Percentiles rank a stretch among this genome's conserved stretches.
Evolutionary conservation across 2,888 invertebrate species (phyloP).

Genomic region (Agyllia agylla): DNA sequence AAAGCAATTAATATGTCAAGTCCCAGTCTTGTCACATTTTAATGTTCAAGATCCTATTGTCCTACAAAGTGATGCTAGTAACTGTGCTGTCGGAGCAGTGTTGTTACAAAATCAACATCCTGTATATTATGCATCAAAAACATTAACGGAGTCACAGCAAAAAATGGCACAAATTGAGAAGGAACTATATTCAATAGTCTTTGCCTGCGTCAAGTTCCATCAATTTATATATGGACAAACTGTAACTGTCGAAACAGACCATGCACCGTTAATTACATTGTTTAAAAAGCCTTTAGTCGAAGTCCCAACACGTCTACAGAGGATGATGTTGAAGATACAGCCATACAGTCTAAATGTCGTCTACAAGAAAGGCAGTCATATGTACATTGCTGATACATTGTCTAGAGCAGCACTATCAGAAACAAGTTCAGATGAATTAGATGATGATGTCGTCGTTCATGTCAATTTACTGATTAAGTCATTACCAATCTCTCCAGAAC

Average conservation of each 20-base stretch:
- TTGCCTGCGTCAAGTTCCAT: slow-evolving; percentile 62
- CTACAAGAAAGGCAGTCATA: slow-evolving; percentile 57
- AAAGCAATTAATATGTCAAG: slow-evolving; percentile 37
- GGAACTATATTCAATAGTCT: slow-evolving; percentile 67
- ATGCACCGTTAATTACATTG: slow-evolving; percentile 61
- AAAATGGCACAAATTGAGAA: slow-evolving; percentile 66
- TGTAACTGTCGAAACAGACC: slow-evolving; percentile 60
- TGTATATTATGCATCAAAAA: background rate
- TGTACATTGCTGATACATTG: slow-evolving; percentile 71
- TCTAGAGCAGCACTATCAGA: slow-evolving; percentile 65
- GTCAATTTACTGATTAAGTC: background rate
- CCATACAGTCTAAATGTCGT: slow-evolving; percentile 30
- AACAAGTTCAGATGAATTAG: slow-evolving; percentile 1
- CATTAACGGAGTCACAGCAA: background rate
- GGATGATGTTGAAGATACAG: slow-evolving; percentile 11
- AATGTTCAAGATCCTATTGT: slow-evolving; percentile 39
- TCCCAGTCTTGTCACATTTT: slow-evolving; percentile 48
- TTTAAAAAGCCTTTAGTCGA: slow-evolving; percentile 67
- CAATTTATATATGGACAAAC: slow-evolving; percentile 61
- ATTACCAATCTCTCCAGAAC: background rate
- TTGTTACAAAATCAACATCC: background rate
- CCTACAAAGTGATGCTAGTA: slow-evolving; percentile 7
- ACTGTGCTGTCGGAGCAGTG: background rate
- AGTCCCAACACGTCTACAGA: slow-evolving; percentile 38
- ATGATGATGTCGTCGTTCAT: background rate